Conservation (phyloP, 2,888 invertebrate species). For the Glomeris marginata region DNA sequence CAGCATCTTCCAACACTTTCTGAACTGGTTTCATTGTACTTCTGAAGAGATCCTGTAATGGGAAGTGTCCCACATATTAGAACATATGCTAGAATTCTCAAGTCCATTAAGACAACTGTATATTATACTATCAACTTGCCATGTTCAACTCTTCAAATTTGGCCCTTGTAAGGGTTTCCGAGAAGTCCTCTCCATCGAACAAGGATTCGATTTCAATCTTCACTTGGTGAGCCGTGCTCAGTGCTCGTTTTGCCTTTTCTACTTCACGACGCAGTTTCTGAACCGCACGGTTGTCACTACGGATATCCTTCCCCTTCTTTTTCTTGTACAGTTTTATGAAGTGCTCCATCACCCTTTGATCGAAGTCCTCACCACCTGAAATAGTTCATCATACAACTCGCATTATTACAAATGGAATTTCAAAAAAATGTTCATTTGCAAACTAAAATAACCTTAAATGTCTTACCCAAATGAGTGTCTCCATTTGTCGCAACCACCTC, state of each 20-base stretch:
- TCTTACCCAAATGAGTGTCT: conserved; percentile 62
- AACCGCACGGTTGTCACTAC: conserved; percentile 81
- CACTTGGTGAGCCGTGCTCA: conserved; percentile 78
- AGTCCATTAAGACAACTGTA: not conserved
- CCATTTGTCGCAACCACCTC: conserved; percentile 37
- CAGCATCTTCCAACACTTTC: conserved; percentile 95
- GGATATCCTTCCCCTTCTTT: conserved; percentile 94
- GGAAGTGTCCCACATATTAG: not conserved
- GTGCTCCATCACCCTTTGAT: conserved; percentile 96
- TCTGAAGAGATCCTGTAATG: conserved; percentile 40
- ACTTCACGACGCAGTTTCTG: conserved; percentile 94
- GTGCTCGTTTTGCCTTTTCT: conserved; percentile 90
- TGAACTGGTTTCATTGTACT: conserved; percentile 90
- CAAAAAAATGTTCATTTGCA: not conserved
- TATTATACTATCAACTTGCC: conserved; percentile 33
- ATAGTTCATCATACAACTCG: not conserved
- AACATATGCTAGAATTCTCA: not conserved
- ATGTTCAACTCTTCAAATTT: conserved; percentile 98
- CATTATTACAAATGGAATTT: not conserved
- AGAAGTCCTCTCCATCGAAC: conserved; percentile 97
- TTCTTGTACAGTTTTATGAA: conserved; percentile 98
- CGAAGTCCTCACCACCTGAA: conserved; percentile 86
- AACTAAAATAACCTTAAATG: not conserved
- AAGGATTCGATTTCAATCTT: conserved; percentile 97
- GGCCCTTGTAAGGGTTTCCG: conserved; percentile 91